A percentile compares a stretch with the other conserved stretches of the same genome.
Evolutionary conservation across 2,797 vertebrate species (phyloP).

Genomic region (Mormyrops attenuatus): DNA sequence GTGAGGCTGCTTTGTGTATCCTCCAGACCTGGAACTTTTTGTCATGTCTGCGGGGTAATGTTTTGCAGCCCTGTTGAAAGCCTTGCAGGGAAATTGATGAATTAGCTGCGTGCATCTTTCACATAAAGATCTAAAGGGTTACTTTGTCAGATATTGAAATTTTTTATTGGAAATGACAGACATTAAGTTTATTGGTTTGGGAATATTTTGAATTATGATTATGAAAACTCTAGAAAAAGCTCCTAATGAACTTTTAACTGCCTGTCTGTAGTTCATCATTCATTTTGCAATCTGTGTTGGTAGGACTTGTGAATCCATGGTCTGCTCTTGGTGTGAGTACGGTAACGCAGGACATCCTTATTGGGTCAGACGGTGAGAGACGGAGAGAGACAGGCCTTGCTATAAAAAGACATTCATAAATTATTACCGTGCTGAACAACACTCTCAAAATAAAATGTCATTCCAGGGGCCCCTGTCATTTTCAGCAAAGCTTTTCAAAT

Average conservation of each 20-base stretch:
- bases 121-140: neutral
- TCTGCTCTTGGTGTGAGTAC: neutral
- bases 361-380: neutral
- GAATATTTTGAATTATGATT: conserved; percentile 15
- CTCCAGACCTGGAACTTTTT: neutral
- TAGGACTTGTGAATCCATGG: neutral
- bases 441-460: conserved; percentile 24
- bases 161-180: conserved; percentile 12
- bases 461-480: conserved; percentile 20
- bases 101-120: neutral
- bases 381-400: neutral
- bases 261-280: conserved; percentile 26
- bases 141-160: neutral
- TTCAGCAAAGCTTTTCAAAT: conserved; percentile 19
- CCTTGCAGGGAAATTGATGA: neutral
- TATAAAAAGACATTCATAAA: conserved; percentile 28
- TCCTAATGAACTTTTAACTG: conserved; percentile 32
- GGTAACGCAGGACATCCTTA: neutral
- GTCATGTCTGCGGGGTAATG: neutral
- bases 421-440: conserved; percentile 33
- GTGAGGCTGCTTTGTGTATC: neutral
- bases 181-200: conserved; percentile 10
- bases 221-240: neutral
- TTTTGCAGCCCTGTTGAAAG: neutral
- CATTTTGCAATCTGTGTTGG: neutral